phyloP scores from a whole-genome alignment of 2,888 invertebrate species.

The Macrosiphum euphorbiae region DNA sequence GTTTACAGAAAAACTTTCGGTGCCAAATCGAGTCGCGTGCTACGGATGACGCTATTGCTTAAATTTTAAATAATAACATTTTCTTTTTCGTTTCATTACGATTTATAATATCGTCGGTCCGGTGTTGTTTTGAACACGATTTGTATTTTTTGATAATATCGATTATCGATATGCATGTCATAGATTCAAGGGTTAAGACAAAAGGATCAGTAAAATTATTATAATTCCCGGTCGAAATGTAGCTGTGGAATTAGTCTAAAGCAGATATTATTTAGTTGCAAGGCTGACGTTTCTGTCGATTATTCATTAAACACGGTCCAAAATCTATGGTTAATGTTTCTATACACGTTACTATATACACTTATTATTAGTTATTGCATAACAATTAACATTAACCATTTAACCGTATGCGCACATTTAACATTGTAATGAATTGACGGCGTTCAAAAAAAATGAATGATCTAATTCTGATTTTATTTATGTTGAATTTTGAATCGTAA shows the following conservation, averaged over 20 bases:
- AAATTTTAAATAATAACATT: neutral
- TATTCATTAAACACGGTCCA: slow-evolving; percentile 1
- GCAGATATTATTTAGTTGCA: slow-evolving; percentile 1
- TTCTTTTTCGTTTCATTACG: neutral
- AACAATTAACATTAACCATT: neutral
- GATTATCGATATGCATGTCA: neutral
- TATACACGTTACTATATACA: neutral
- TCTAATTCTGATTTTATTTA: neutral
- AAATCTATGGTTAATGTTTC: slow-evolving; percentile 4
- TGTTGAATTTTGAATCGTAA: neutral
- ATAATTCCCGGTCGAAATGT: neutral
- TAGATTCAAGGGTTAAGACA: neutral
- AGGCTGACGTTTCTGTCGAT: slow-evolving; percentile 29
- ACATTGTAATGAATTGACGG: neutral
- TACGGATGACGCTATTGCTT: neutral
- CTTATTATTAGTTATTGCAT: slow-evolving; percentile 6
- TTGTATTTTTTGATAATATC: neutral
- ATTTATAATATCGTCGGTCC: neutral
- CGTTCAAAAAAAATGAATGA: neutral
- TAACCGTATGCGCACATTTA: neutral
- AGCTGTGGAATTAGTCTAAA: slow-evolving; percentile 14
- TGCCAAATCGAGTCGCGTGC: slow-evolving; percentile 45
- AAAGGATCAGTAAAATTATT: neutral
- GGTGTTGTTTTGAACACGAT: neutral
- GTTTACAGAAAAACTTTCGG: slow-evolving; percentile 29